A percentile compares a stretch with the other conserved stretches of the same genome.
phyloP scores from a whole-genome alignment of 2,113 vertebrate species.

The Hyaena hyaena region DNA sequence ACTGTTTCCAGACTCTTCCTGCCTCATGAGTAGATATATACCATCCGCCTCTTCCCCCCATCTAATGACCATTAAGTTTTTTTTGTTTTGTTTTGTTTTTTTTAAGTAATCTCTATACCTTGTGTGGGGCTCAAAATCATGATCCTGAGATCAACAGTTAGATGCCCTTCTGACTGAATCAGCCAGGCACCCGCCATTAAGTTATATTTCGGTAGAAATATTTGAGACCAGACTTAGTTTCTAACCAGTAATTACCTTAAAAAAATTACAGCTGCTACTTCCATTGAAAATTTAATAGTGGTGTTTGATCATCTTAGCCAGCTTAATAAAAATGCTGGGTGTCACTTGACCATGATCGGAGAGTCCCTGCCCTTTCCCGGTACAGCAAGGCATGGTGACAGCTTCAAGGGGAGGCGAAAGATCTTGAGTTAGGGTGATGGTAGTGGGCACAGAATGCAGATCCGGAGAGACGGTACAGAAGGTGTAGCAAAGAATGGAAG shows the following conservation, averaged over 20 bases:
- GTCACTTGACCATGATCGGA: not conserved
- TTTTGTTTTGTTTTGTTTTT: not conserved
- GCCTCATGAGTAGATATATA: not conserved
- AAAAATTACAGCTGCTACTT: not conserved
- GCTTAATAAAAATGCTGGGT: not conserved
- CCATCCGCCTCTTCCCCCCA: not conserved
- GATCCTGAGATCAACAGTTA: not conserved
- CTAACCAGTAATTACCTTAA: not conserved
- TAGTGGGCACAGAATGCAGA: not conserved
- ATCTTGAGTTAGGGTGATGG: not conserved
- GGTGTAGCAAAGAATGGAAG: not conserved
- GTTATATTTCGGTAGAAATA: slow-evolving; percentile 25
- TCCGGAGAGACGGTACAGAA: not conserved
- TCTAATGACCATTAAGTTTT: not conserved
- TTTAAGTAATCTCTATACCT: not conserved
- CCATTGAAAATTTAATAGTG: not conserved
- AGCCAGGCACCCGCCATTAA: not conserved
- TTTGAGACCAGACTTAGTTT: slow-evolving; percentile 13
- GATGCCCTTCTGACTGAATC: not conserved
- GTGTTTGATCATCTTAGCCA: not conserved
- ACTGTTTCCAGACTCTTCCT: not conserved
- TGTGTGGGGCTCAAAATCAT: not conserved
- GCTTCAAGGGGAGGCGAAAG: not conserved
- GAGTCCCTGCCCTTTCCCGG: not conserved
- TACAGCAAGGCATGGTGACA: not conserved